Evolutionary conservation across 2,797 vertebrate species (phyloP).

Genomic region (Muscicapa comitata): DNA sequence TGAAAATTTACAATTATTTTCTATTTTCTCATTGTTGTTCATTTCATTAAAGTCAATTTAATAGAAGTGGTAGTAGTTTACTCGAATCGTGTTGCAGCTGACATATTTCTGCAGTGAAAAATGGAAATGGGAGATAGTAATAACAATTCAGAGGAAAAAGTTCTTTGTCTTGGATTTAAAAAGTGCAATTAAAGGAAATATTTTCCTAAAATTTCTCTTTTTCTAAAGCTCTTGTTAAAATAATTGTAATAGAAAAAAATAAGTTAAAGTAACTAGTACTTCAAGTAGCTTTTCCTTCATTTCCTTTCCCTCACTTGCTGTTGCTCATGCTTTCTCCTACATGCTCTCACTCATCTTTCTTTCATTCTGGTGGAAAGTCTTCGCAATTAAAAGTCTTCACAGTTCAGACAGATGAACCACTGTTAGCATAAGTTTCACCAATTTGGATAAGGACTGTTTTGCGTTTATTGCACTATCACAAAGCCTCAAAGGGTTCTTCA

Average conservation of each 20-base stretch:
- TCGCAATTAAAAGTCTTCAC: neutral
- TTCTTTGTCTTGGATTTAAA: neutral
- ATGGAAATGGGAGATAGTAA: neutral
- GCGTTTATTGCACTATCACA: neutral
- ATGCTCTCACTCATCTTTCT: neutral
- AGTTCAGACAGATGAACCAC: neutral
- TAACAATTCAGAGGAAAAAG: neutral
- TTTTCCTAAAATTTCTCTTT: neutral
- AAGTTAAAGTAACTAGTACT: neutral
- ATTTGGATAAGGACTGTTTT: neutral
- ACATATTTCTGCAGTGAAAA: slow-evolving; percentile 24
- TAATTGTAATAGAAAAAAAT: neutral
- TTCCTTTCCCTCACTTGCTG: neutral
- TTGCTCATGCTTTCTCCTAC: accelerated
- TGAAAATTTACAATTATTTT: neutral
- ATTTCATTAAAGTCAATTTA: neutral
- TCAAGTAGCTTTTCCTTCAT: neutral
- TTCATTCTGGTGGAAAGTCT: neutral
- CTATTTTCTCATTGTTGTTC: neutral
- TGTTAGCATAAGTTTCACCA: neutral
- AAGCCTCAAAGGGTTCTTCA: neutral
- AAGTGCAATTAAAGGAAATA: neutral
- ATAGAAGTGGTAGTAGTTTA: neutral
- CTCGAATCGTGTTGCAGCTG: neutral
- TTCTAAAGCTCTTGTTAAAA: neutral